Evolutionary conservation across 2,888 invertebrate genomes (phyloP).

Genomic region (Pecten maximus): DNA sequence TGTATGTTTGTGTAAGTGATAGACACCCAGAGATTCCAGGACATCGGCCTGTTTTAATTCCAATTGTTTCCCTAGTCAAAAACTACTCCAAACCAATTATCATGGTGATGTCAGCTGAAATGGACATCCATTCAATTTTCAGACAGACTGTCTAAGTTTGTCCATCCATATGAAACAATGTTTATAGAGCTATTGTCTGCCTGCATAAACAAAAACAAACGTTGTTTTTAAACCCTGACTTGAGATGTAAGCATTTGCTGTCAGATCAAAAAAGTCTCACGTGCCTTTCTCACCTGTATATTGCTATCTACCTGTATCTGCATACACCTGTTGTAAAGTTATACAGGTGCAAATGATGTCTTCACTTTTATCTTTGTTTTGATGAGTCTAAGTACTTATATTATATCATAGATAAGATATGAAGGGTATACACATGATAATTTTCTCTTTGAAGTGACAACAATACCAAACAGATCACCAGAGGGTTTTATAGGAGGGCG

Average conservation of each 20-base stretch:
- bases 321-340: background rate
- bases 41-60: background rate
- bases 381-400: background rate
- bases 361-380: slow-evolving; percentile 8
- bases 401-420: background rate
- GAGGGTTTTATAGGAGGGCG: background rate
- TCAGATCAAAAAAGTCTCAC: background rate
- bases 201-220: background rate
- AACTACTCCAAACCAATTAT: background rate
- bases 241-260: background rate
- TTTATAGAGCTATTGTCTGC: background rate
- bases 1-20: background rate
- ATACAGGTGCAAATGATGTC: background rate
- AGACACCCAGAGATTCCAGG: background rate
- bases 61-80: background rate
- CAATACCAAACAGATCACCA: background rate
- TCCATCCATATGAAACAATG: background rate
- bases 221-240: background rate
- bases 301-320: background rate
- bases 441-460: background rate
- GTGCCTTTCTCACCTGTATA: background rate
- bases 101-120: background rate
- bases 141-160: background rate
- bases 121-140: background rate
- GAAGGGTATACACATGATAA: background rate